phyloP scores from a whole-genome alignment of 1,140 invertebrate genomes.

The Ceratitis capitata region DNA sequence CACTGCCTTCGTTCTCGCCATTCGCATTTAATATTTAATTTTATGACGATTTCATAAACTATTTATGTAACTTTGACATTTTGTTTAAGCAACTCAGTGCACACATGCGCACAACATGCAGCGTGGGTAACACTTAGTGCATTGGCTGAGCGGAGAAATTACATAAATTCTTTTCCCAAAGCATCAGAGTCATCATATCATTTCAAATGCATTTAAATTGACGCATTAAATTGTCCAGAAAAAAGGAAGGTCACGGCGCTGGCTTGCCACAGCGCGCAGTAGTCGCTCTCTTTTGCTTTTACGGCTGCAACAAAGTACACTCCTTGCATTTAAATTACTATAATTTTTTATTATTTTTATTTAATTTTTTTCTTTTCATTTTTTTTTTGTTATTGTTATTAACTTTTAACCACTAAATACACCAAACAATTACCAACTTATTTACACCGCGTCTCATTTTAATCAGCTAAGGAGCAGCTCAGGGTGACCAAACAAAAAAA shows the following conservation, averaged over 20 bases:
- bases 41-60: conserved; percentile 20
- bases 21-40: background rate
- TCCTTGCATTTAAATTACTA: background rate
- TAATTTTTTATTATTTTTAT: background rate
- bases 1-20: background rate
- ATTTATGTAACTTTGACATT: background rate
- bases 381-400: background rate
- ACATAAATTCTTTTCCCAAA: background rate
- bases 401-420: background rate
- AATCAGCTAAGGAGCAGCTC: too few species aligned
- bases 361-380: too few species aligned
- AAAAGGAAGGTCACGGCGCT: background rate
- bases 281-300: background rate
- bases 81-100: background rate
- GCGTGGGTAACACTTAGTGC: too few species aligned
- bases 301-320: background rate
- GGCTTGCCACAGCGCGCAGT: background rate
- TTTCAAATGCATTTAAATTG: background rate
- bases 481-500: background rate
- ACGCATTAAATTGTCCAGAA: background rate
- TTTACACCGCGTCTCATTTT: background rate
- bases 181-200: background rate
- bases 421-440: background rate
- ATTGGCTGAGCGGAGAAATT: background rate
- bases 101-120: background rate